These are phyloP conservation scores for Erythrocercus mccallii DNA, from an alignment of 2,113 vertebrate species.

Conservation along the genomic window DNA sequence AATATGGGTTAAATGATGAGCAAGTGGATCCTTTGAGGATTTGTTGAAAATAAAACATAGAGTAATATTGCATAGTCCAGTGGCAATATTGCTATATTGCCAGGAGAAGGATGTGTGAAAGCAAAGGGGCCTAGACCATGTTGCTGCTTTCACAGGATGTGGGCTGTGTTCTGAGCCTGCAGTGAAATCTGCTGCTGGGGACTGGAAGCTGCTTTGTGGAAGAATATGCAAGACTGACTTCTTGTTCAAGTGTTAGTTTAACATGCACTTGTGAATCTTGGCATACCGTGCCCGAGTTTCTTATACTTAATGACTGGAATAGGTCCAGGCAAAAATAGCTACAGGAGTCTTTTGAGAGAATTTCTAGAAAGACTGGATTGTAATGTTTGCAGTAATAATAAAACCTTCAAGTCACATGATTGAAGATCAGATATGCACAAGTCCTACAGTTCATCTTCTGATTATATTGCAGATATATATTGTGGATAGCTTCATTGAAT, in stretches of 20 bases:
- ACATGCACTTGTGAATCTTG: accelerated
- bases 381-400: neutral
- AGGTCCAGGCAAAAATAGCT: neutral
- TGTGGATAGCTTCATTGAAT: neutral
- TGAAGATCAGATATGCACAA: neutral
- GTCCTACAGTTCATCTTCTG: neutral
- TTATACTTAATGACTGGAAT: neutral
- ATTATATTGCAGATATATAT: neutral
- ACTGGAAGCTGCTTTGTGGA: neutral
- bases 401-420: neutral
- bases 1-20: neutral
- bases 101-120: neutral
- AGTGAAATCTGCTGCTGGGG: neutral
- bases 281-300: accelerated
- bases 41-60: neutral
- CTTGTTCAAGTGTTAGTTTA: neutral
- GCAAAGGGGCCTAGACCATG: accelerated
- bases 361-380: neutral
- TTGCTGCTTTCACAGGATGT: neutral
- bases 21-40: neutral
- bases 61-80: neutral
- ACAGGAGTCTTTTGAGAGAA: neutral
- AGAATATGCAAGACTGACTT: neutral
- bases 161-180: neutral
- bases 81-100: neutral